Conservation (phyloP, 2,888 invertebrate species). For the Dicycla oo region DNA sequence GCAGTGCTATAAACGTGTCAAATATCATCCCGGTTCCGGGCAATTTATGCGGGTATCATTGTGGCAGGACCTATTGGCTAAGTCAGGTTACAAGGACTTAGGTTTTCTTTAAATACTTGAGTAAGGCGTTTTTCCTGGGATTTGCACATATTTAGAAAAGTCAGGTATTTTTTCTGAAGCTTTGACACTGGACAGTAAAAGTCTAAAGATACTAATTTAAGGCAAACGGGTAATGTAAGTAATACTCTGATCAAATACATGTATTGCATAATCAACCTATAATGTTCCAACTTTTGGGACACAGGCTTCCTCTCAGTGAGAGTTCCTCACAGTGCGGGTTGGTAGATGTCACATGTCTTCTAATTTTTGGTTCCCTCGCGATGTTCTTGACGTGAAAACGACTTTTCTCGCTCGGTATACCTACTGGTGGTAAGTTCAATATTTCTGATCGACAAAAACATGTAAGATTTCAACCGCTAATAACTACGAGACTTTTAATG, state of each 20-base stretch:
- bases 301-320: no score
- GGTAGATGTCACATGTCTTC: no score
- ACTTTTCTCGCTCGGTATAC: no score
- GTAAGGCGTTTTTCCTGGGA: conserved; percentile 1
- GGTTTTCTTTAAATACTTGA: conserved; percentile 5
- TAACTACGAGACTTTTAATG: no score
- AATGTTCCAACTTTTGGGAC: no score
- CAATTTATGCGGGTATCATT: conserved; percentile 45
- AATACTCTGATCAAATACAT: neutral
- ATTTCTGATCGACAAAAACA: no score
- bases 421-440: no score
- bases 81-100: conserved; percentile 24
- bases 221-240: neutral
- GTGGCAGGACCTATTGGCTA: conserved; percentile 10
- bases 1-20: conserved; percentile 40
- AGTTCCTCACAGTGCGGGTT: no score
- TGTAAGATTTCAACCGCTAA: no score
- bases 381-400: no score
- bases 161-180: neutral
- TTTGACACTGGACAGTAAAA: neutral
- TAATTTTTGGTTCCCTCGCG: no score
- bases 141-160: neutral
- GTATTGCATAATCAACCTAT: no score
- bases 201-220: neutral
- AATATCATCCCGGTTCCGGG: conserved; percentile 8